A percentile compares a stretch with the other conserved stretches of the same genome.
These are phyloP conservation scores for Phasia obesa DNA, from an alignment of 2,888 invertebrate genomes.

Conservation along the genomic window DNA sequence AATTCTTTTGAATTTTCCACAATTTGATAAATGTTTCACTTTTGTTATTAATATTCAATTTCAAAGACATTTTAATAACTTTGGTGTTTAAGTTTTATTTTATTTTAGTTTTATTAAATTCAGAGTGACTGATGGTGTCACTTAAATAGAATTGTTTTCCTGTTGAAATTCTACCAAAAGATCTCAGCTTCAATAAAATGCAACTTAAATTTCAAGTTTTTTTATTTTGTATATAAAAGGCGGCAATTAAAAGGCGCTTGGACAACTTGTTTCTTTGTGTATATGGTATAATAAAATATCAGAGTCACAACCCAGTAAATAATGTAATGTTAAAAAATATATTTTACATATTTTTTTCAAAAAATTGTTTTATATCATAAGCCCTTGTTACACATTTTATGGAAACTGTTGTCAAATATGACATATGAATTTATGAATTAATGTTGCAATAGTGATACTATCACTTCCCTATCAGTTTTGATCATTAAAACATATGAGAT, in stretches of 20 bases:
- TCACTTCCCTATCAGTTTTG: no score
- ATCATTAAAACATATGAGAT: not conserved
- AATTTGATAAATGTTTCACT: slow-evolving; percentile 36
- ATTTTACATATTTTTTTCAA: no score
- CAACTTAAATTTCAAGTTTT: slow-evolving; percentile 16
- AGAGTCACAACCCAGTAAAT: slow-evolving; percentile 37
- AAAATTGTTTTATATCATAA: no score
- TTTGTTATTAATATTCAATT: slow-evolving; percentile 57
- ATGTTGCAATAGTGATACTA: no score
- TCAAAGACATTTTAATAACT: slow-evolving; percentile 3
- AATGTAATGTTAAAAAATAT: no score
- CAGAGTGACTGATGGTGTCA: slow-evolving; percentile 63
- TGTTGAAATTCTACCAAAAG: slow-evolving; percentile 28
- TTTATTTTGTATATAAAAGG: slow-evolving; percentile 32
- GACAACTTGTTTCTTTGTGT: slow-evolving; percentile 44
- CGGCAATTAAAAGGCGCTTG: slow-evolving; percentile 72
- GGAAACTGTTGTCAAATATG: no score
- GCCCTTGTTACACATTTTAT: no score
- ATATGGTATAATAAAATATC: not conserved
- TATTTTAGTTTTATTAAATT: slow-evolving; percentile 52
- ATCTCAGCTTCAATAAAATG: not conserved
- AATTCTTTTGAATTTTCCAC: slow-evolving; percentile 50
- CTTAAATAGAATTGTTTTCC: slow-evolving; percentile 60
- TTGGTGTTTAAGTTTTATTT: not conserved
- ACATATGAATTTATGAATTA: no score